A percentile compares a stretch with the other conserved stretches of the same genome.
phyloP scores from a whole-genome alignment of 1,140 invertebrate species.

The Pseudachorutes palmiensis region DNA sequence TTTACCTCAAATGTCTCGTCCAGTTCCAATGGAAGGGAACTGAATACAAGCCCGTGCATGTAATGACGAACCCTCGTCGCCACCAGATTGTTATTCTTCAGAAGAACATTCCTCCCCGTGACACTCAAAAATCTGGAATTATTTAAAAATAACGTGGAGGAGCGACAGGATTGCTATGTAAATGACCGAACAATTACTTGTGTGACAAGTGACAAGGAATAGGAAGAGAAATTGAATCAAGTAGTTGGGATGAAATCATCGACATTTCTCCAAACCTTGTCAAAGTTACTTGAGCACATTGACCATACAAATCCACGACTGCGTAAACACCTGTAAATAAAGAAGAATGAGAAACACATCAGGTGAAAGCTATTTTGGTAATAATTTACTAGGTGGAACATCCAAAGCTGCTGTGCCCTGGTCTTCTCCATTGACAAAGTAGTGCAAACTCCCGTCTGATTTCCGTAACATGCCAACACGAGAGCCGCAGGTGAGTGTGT shows the following conservation, averaged over 20 bases:
- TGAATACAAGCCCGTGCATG: slow-evolving; percentile 49
- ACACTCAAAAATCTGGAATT: slow-evolving; percentile 54
- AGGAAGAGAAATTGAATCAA: slow-evolving; percentile 31
- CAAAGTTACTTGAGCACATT: slow-evolving; percentile 76
- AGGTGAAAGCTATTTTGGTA: not conserved
- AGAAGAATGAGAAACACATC: not conserved
- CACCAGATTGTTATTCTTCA: slow-evolving; percentile 58
- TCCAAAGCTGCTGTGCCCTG: slow-evolving; percentile 77
- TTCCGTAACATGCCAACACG: slow-evolving; percentile 82
- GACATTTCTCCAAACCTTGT: slow-evolving; percentile 35
- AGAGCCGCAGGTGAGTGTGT: slow-evolving; percentile 63
- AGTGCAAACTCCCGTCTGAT: slow-evolving; percentile 73
- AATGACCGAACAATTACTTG: slow-evolving; percentile 17
- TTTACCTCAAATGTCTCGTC: slow-evolving; percentile 51
- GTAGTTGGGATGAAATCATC: slow-evolving; percentile 38
- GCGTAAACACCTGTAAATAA: slow-evolving; percentile 62
- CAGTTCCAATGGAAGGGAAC: slow-evolving; percentile 45
- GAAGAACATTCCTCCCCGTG: slow-evolving; percentile 61
- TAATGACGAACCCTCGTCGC: slow-evolving; percentile 58
- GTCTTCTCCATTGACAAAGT: slow-evolving; percentile 82
- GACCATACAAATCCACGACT: slow-evolving; percentile 90
- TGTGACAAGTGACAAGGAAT: slow-evolving; percentile 36
- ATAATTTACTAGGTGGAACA: slow-evolving; percentile 54
- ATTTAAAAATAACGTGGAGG: not conserved
- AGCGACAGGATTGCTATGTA: not conserved